phyloP scores from a whole-genome alignment of 2,888 invertebrate genomes.

The Lithosia quadra region DNA sequence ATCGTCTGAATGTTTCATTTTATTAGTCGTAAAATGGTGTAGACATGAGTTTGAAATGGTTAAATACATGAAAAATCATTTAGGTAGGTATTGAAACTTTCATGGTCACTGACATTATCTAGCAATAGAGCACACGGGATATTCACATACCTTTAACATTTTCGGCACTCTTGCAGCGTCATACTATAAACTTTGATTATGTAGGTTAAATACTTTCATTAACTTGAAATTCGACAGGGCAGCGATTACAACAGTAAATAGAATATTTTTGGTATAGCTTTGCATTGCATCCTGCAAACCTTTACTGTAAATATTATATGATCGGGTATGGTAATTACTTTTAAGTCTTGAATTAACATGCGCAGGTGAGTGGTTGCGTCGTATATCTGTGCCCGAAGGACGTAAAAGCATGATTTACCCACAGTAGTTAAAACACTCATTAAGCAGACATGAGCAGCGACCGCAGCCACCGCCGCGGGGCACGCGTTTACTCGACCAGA shows the following conservation, averaged over 20 bases:
- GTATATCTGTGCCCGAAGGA: conserved; percentile 59
- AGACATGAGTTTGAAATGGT: neutral
- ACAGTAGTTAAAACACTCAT: conserved; percentile 81
- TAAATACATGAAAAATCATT: neutral
- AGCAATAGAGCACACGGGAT: no score
- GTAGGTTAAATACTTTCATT: neutral
- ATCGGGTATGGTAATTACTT: conserved; percentile 32
- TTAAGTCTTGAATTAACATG: conserved; percentile 45
- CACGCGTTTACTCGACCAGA: conserved; percentile 68
- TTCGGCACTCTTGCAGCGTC: neutral
- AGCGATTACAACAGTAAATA: neutral
- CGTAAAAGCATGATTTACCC: conserved; percentile 75
- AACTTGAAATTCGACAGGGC: neutral
- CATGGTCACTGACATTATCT: no score
- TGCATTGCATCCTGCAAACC: conserved; percentile 21
- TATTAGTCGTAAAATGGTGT: no score
- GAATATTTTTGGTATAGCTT: neutral
- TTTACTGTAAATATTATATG: conserved; percentile 32
- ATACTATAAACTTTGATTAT: no score
- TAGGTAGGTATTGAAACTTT: no score
- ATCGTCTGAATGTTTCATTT: conserved; percentile 13
- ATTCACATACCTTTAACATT: neutral
- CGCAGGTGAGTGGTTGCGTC: conserved; percentile 55
- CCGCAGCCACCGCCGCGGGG: conserved; percentile 68
- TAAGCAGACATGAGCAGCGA: conserved; percentile 70